Base-by-base conservation (phyloP, 2,888 invertebrate species). In the Euplexia lucipara region DNA sequence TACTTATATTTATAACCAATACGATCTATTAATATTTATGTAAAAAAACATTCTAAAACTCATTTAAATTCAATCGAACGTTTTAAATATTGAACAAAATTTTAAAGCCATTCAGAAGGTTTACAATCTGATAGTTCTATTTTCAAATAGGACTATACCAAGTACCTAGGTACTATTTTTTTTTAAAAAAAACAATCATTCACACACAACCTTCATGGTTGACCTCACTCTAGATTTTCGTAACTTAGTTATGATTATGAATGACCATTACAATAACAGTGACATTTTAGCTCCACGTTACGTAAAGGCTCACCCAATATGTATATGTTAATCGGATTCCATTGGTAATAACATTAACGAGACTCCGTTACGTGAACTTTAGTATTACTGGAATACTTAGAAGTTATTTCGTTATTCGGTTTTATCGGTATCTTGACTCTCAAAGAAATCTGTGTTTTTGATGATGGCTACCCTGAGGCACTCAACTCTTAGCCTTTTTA, bases 321-420 rank as follows among this genome's bases (percentile, higher is more conserved):
- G 85, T 88, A 80, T 49, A 66, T 64, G 78, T 70, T 87, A 90
- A 90, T 86, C 82, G 85, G 89, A 89, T 90, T 88, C 75, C 64
- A 76, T 62, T 72, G 68, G 76, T 90, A 90, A 90, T 90, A 82
- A 79, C 84, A 89, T 91, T 90, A 89, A 71, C 79, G 77, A 78
- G 58, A 76, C 71, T 82, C 71, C 49, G 75, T 81, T 75, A 84
- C 72, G 70, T 67, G 63, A 71, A 67, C 64, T 45, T 67, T 18
- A 8, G 42, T 53, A 52, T 52, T 42, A 58, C 26, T 57, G 45
- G 59, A 74, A 66, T 78, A 78, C 74, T 57, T 62, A 59, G 37
- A 60, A 54, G 51, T 77, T 77, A 71, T 37, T 22, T 39, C 2
- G 8, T 49, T 51, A 34, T 57, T 71, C 10, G 39, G 18, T 26